Evolutionary conservation across 2,113 vertebrate species (phyloP).

Genomic region (Sisor rabdophorus): DNA sequence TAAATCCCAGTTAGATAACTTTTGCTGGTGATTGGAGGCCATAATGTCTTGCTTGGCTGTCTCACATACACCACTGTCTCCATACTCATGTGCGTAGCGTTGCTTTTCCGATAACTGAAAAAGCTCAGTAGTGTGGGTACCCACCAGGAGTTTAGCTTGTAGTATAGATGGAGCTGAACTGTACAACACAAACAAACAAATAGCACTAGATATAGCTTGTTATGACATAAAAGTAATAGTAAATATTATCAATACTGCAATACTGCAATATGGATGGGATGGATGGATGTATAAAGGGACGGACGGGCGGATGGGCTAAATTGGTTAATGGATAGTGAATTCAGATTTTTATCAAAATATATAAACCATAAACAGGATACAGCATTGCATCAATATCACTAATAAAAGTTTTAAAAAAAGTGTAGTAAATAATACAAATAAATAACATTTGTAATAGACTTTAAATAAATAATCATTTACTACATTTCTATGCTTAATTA

Average conservation of each 20-base stretch:
- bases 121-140: conserved; percentile 66
- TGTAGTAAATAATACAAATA: neutral
- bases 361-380: neutral
- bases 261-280: too few species aligned
- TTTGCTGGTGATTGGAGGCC: neutral
- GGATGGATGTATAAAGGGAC: too few species aligned
- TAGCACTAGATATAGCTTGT: neutral
- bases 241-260: too few species aligned
- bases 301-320: too few species aligned
- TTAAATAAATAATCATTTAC: neutral
- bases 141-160: conserved; percentile 58
- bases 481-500: neutral
- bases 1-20: conserved; percentile 14
- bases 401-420: neutral
- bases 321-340: too few species aligned
- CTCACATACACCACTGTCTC: conserved; percentile 55
- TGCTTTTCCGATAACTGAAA: conserved; percentile 77
- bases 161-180: conserved; percentile 60
- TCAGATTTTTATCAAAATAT: neutral
- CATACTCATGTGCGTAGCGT: conserved; percentile 74
- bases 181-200: conserved; percentile 31
- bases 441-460: neutral
- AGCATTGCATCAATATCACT: neutral
- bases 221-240: too few species aligned
- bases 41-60: neutral